Conservation (phyloP, 2,888 invertebrate genomes). For the Andrena bicolor region DNA sequence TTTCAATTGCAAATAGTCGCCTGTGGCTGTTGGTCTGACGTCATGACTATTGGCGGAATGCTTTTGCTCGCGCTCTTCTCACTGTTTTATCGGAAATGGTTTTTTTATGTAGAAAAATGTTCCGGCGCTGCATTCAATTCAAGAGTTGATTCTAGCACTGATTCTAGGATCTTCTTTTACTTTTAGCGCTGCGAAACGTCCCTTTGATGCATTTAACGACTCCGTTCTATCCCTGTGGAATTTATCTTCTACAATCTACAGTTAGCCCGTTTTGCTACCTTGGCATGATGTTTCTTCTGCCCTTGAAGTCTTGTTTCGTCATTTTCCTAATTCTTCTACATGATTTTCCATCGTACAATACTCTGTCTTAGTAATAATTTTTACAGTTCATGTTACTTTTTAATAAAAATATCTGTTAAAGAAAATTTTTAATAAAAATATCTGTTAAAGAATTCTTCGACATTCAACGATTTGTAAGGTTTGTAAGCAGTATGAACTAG, state of each 20-base stretch:
- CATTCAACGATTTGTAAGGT: too few species aligned
- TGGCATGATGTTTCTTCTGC: neutral
- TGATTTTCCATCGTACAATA: neutral
- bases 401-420: too few species aligned
- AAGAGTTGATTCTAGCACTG: neutral
- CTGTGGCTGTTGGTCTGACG: too few species aligned
- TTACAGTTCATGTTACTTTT: too few species aligned
- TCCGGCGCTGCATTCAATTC: neutral
- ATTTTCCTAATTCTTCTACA: neutral
- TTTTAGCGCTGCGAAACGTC: neutral
- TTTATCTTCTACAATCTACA: too few species aligned
- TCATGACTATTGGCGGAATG: neutral
- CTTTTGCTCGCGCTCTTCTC: neutral
- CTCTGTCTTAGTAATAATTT: neutral
- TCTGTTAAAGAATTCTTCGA: too few species aligned
- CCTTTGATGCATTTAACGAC: neutral
- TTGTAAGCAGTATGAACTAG: too few species aligned
- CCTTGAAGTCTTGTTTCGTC: neutral
- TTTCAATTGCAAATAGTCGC: too few species aligned
- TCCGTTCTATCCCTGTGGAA: neutral
- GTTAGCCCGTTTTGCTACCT: too few species aligned
- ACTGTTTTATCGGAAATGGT: neutral
- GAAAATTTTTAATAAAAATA: too few species aligned
- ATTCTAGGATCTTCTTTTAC: neutral
- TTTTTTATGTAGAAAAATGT: constrained; percentile 5